A percentile compares a stretch with the other conserved stretches of the same genome.
Evolutionary conservation across 1,140 invertebrate species (phyloP).

Genomic region (Euwallacea similis): DNA sequence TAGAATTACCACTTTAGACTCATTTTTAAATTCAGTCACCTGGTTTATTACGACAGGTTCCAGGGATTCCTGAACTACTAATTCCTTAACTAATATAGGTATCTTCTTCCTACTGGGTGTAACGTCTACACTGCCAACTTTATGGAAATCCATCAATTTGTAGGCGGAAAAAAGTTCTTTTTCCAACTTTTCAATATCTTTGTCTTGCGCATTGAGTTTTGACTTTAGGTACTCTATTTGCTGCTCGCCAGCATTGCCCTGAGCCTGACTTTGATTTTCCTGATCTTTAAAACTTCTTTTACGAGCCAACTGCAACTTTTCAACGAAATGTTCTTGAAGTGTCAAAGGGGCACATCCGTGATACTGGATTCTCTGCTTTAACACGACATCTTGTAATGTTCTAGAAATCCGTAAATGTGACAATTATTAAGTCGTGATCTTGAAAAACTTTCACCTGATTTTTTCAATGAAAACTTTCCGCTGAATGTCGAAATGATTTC

Average conservation of each 20-base stretch:
- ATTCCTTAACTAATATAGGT: constrained; percentile 5
- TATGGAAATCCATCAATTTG: constrained; percentile 29
- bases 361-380: constrained; percentile 50
- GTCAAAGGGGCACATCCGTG: constrained; percentile 49
- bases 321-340: constrained; percentile 45
- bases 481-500: neutral
- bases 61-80: constrained; percentile 24
- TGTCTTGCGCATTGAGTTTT: constrained; percentile 47
- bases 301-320: constrained; percentile 42
- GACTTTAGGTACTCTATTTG: constrained; percentile 47
- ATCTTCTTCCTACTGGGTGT: constrained; percentile 4
- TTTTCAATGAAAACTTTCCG: constrained; percentile 28
- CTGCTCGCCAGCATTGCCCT: constrained; percentile 47
- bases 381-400: constrained; percentile 48
- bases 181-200: constrained; percentile 50
- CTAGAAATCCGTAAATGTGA: constrained; percentile 37
- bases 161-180: constrained; percentile 47
- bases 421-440: constrained; percentile 4
- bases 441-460: constrained; percentile 33
- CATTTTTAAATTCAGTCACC: neutral
- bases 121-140: neutral
- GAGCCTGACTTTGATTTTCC: constrained; percentile 25
- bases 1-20: constrained; percentile 14
- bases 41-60: neutral
- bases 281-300: constrained; percentile 45